Evolutionary conservation across 2,113 vertebrate genomes (phyloP).

Genomic region (Tretioscincus oriximinensis): DNA sequence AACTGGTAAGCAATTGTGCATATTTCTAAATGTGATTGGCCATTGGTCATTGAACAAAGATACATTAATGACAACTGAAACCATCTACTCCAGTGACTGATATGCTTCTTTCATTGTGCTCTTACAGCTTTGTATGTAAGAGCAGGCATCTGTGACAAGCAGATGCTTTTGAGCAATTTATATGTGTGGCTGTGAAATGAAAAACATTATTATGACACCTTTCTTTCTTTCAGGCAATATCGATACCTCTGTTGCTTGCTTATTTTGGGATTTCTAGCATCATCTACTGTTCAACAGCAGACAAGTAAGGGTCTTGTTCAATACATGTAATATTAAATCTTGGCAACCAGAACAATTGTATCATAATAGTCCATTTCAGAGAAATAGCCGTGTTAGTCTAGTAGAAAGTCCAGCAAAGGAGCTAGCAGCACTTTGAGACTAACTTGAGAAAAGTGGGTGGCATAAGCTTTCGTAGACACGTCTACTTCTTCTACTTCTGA

Average conservation of each 20-base stretch:
- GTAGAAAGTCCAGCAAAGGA: too few species aligned
- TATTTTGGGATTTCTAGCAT: constrained; percentile 68
- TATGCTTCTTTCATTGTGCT: not conserved
- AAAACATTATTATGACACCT: constrained; percentile 49
- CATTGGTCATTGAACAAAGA: not conserved
- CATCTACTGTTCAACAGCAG: constrained; percentile 71
- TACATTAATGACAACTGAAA: constrained; percentile 25
- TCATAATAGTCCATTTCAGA: too few species aligned
- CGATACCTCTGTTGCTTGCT: constrained; percentile 61
- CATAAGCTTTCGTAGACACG: too few species aligned
- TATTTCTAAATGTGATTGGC: not conserved
- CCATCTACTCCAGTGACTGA: constrained; percentile 24
- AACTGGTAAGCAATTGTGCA: constrained; percentile 68
- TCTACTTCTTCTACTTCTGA: too few species aligned
- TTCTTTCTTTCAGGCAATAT: constrained; percentile 70
- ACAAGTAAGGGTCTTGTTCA: constrained; percentile 73
- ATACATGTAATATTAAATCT: constrained; percentile 24
- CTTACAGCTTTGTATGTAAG: constrained; percentile 5
- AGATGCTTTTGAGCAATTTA: constrained; percentile 22
- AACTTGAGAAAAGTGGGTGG: too few species aligned
- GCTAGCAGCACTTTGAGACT: too few species aligned
- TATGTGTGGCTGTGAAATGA: constrained; percentile 28
- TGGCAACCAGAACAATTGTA: constrained; percentile 21
- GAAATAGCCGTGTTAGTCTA: too few species aligned
- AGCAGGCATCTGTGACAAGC: constrained; percentile 20